Base-by-base conservation (phyloP, 2,797 vertebrate species). In the Sebastes kiyomatsui region DNA sequence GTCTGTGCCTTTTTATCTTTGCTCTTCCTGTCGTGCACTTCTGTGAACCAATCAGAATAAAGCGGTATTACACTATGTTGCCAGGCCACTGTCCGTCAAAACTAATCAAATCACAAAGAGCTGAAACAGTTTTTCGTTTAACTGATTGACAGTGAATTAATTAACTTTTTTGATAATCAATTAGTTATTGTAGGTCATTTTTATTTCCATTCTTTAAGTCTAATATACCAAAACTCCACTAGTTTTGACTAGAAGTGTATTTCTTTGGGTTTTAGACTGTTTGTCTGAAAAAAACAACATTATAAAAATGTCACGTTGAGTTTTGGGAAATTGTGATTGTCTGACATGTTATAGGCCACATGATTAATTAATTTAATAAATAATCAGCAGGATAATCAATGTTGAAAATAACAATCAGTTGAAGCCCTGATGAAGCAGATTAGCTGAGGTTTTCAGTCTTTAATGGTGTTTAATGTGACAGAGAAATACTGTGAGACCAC, bases 201-300 rank as follows among this genome's bases (percentile, higher is more conserved):
- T 46, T 3, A 38, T 38, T 46, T 7, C 1, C 28, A 61, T 61
- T 20, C 9, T 28, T 61, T 20, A 27, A 32, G 28, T 1, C 30
- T 10, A 61, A n/a, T 32, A 61, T 32, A 61, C 28, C 1, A 1
- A 32, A 9, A 28, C 25, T 18, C 0, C 0, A 0, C 13, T 58
- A 1, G 55, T 25, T 58, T 58, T 27, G 27, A 27, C 27, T 27
- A 27, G 7, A 42, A 42, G 49, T n/a, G 49, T n/a, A 52, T 52
- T 52, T 52, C 8, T 52, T 42, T 42, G 38, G 1, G 38, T 42
- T 42, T 42, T 1, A 0, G 38, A 42, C 42, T 46, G 0, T 46
- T 46, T 46, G 16, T 18, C 42, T 0, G 42, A 46, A 46, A 46
- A 3, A 18, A 46, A 18, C 6, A 1, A 46, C 42, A 52, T 52